Base-by-base conservation (phyloP, 2,888 invertebrate genomes). In the Sminthurinus aureus region DNA sequence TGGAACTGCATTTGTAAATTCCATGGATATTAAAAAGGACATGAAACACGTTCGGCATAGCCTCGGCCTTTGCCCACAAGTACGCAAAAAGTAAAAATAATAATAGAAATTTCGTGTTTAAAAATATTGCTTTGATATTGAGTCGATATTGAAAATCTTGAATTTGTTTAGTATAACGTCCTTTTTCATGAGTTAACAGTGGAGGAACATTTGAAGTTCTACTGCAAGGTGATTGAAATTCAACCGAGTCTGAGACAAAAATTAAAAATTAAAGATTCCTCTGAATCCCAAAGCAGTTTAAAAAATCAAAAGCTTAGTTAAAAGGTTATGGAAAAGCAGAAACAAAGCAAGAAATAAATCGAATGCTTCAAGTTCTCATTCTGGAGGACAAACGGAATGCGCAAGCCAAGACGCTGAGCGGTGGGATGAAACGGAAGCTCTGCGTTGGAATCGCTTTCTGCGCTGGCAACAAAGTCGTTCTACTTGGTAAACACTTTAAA, bases 181-280 rank as follows among this genome's bases (percentile, higher is more conserved):
- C 92, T 95, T 74, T 96, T 97, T 91, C 93, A 94, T 15, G 94
- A 95, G 89, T 92, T 98, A 84, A 96, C 95, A 0, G 96, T 96
- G 9, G 90, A 92, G 22, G 94, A 98, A 89, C 97, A 98, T 90
- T 91, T 96, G 66, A 90, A 93, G 88, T 96, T 98, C 90, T 97
- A 97, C 90, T 94, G 94, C 2, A 92, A 93, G 93, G 96, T 84
- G 22, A 71, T n/a, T n/a, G n/a, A n/a, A n/a, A n/a, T n/a, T n/a
- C n/a, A n/a, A n/a, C 98, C 91, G 97, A 97, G 90, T 94, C 94
- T 2, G 92, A 93, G 93, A 96, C 78, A n/a, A n/a, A n/a, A n/a
- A n/a, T n/a, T n/a, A n/a, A n/a, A n/a, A n/a, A n/a, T n/a, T n/a
- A n/a, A n/a, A n/a, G n/a, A n/a, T n/a, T n/a, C n/a, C n/a, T n/a